Evolutionary conservation across 2,888 invertebrate species (phyloP).

Genomic region (Tineola bisselliella): DNA sequence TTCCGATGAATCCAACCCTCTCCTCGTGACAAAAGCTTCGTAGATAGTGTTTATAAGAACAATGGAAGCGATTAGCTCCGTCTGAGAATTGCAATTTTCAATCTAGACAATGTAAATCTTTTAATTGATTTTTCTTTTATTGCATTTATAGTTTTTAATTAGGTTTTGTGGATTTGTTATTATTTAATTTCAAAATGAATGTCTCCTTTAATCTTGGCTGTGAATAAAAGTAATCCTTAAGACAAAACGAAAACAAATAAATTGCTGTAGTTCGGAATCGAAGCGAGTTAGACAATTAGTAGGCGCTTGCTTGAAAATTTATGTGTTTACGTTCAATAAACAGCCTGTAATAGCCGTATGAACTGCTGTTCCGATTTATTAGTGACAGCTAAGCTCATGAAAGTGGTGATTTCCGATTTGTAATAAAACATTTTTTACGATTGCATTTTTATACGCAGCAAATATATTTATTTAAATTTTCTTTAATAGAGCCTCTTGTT

Average conservation of each 20-base stretch:
- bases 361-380: constrained; percentile 19
- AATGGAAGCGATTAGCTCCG: constrained; percentile 50
- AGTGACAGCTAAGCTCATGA: neutral
- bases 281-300: constrained; percentile 44
- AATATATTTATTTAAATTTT: too few relatives aligned
- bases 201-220: neutral
- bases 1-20: constrained; percentile 23
- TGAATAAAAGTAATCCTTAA: neutral
- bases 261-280: constrained; percentile 37
- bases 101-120: constrained; percentile 36
- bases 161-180: neutral
- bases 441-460: neutral
- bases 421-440: neutral
- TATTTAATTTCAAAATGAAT: neutral
- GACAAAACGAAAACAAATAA: constrained; percentile 38
- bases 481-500: neutral
- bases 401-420: constrained; percentile 1
- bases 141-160: neutral
- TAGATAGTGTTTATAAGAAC: constrained; percentile 54
- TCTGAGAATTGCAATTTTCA: constrained; percentile 29
- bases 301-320: constrained; percentile 30
- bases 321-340: constrained; percentile 43
- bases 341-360: constrained; percentile 18
- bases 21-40: constrained; percentile 37
- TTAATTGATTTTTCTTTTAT: constrained; percentile 37